Evolutionary conservation across 2,888 invertebrate genomes (phyloP).

Genomic region (Yponomeuta cagnagella): DNA sequence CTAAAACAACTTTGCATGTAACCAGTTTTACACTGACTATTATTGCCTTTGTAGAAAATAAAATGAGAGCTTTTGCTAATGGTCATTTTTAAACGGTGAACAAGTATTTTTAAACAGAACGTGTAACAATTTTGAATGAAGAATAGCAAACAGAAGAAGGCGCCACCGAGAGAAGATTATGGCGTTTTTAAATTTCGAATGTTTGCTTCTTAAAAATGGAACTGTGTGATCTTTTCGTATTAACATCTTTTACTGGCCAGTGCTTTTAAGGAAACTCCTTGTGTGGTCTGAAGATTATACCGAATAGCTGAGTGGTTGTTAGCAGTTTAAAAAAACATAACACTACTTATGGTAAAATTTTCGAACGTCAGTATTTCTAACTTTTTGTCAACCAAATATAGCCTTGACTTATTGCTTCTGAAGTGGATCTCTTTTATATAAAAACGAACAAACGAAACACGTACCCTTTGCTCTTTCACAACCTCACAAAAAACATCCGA

Average conservation of each 20-base stretch:
- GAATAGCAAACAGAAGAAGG: constrained; percentile 50
- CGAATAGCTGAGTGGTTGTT: neutral
- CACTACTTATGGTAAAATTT: neutral
- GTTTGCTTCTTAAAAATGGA: constrained; percentile 65
- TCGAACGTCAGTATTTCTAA: neutral
- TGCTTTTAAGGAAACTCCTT: constrained; percentile 55
- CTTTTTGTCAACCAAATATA: neutral
- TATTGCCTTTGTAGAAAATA: constrained; percentile 26
- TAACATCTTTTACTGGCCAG: constrained; percentile 70
- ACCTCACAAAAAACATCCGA: constrained; percentile 18
- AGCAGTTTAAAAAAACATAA: neutral
- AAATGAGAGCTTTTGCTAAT: constrained; percentile 35
- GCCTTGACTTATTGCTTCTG: neutral
- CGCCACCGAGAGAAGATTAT: constrained; percentile 52
- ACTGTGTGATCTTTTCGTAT: constrained; percentile 61
- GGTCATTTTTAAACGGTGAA: constrained; percentile 45
- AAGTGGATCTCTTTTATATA: neutral
- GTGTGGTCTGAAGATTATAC: constrained; percentile 51
- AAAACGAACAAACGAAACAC: neutral
- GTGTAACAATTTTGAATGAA: constrained; percentile 59
- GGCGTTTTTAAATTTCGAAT: constrained; percentile 52
- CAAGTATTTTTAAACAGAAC: constrained; percentile 60
- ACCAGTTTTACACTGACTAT: constrained; percentile 34
- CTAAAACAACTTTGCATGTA: constrained; percentile 72
- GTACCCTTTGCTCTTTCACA: neutral